Percentiles rank a stretch among this genome's conserved stretches.
Conservation (phyloP, 1,140 invertebrate genomes). For the Cotesia vestalis region DNA sequence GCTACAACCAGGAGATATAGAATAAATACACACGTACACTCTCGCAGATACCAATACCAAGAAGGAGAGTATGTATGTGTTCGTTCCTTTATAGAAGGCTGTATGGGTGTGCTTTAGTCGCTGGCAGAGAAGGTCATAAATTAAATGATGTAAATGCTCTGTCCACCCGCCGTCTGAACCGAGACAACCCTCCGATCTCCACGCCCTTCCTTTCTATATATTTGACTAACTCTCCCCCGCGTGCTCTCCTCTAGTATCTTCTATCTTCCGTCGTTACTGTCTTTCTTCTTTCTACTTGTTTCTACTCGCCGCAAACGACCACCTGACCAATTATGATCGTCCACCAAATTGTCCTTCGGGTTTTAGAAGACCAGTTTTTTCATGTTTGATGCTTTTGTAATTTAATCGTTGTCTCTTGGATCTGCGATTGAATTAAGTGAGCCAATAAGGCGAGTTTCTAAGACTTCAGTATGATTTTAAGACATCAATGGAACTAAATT, state of each 20-base stretch:
- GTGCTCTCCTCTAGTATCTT: background rate
- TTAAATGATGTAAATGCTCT: constrained; percentile 68
- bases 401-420: too few relatives aligned
- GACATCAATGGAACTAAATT: too few relatives aligned
- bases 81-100: background rate
- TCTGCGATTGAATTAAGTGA: too few relatives aligned
- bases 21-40: background rate
- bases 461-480: too few relatives aligned
- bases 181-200: constrained; percentile 50
- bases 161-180: constrained; percentile 61
- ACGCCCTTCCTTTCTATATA: constrained; percentile 38
- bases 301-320: constrained; percentile 25
- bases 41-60: background rate
- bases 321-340: constrained; percentile 35
- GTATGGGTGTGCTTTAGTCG: constrained; percentile 26
- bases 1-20: constrained; percentile 27
- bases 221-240: constrained; percentile 33
- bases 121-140: constrained; percentile 61
- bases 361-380: too few relatives aligned
- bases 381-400: too few relatives aligned
- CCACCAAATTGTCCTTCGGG: background rate
- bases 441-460: too few relatives aligned
- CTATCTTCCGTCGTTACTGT: constrained; percentile 11
- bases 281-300: background rate
- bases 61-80: constrained; percentile 12